Evolutionary conservation across 2,888 invertebrate genomes (phyloP).

Genomic region (Molanna angustata): DNA sequence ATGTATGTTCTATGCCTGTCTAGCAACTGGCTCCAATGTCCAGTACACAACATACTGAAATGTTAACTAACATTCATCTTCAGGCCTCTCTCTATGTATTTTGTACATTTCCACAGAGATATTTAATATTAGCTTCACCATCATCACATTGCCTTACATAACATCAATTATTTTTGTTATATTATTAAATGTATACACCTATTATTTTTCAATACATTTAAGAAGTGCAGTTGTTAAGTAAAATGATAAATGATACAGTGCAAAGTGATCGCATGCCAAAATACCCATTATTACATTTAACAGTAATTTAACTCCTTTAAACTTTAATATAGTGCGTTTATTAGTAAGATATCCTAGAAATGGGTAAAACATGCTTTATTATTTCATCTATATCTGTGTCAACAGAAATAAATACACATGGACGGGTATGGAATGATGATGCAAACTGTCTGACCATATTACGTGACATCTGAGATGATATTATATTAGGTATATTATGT

Average conservation of each 20-base stretch:
- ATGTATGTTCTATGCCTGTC: too few relatives aligned
- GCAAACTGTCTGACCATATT: background rate
- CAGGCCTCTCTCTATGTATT: background rate
- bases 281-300: slow-evolving; percentile 31
- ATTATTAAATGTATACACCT: slow-evolving; percentile 33
- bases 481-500: too few relatives aligned
- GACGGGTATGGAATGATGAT: slow-evolving; percentile 14
- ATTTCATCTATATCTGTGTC: slow-evolving; percentile 2
- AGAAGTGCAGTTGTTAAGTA: slow-evolving; percentile 33
- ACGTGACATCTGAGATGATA: too few relatives aligned
- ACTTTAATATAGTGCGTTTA: slow-evolving; percentile 19
- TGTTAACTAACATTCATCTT: too few relatives aligned
- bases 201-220: slow-evolving; percentile 33
- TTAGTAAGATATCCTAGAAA: slow-evolving; percentile 28
- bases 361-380: background rate
- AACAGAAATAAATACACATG: slow-evolving; percentile 11
- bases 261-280: slow-evolving; percentile 30
- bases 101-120: background rate
- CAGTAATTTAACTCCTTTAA: slow-evolving; percentile 29
- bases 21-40: too few relatives aligned
- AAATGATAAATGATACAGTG: slow-evolving; percentile 28
- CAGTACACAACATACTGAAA: too few relatives aligned
- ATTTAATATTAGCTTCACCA: background rate
- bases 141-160: slow-evolving; percentile 26
- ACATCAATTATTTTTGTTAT: slow-evolving; percentile 33